Evolutionary conservation across 1,140 invertebrate genomes (phyloP).

Genomic region (Drosophila funebris): DNA sequence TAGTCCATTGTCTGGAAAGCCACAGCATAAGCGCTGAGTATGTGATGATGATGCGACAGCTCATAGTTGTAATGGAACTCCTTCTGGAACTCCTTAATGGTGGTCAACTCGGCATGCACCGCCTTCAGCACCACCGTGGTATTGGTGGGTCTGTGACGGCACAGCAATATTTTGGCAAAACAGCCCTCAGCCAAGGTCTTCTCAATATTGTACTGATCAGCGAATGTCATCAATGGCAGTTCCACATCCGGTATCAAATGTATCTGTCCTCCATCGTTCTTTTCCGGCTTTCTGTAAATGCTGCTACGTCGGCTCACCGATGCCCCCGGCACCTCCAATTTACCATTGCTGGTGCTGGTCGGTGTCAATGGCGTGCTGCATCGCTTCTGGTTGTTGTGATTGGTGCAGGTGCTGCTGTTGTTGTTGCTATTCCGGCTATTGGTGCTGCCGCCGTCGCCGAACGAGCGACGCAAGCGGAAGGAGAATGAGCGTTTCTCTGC

Average conservation of each 20-base stretch:
- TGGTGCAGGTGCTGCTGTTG: constrained; percentile 78
- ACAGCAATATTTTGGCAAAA: constrained; percentile 88
- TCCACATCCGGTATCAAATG: constrained; percentile 86
- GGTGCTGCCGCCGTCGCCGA: constrained; percentile 78
- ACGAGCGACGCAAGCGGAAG: constrained; percentile 76
- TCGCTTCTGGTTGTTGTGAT: constrained; percentile 77
- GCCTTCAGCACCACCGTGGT: constrained; percentile 88
- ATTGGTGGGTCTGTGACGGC: constrained; percentile 86
- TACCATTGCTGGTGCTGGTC: constrained; percentile 71
- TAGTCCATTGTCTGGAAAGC: constrained; percentile 89
- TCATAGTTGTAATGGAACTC: constrained; percentile 91
- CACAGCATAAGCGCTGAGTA: constrained; percentile 89
- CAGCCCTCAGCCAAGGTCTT: constrained; percentile 88
- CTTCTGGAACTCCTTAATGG: constrained; percentile 89
- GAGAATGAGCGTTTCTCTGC: constrained; percentile 81
- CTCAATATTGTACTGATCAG: constrained; percentile 87
- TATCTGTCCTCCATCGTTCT: constrained; percentile 76
- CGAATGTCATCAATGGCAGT: constrained; percentile 85
- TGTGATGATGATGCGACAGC: constrained; percentile 89
- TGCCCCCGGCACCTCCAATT: constrained; percentile 67
- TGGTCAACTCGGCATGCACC: constrained; percentile 88
- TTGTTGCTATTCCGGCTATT: constrained; percentile 80
- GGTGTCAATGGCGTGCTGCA: constrained; percentile 77
- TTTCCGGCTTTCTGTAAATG: constrained; percentile 78
- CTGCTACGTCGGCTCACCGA: constrained; percentile 77